Percentiles rank a stretch among this genome's conserved stretches.
Conservation (phyloP, 1,140 invertebrate genomes). For the Trichomalopsis sarcophagae region DNA sequence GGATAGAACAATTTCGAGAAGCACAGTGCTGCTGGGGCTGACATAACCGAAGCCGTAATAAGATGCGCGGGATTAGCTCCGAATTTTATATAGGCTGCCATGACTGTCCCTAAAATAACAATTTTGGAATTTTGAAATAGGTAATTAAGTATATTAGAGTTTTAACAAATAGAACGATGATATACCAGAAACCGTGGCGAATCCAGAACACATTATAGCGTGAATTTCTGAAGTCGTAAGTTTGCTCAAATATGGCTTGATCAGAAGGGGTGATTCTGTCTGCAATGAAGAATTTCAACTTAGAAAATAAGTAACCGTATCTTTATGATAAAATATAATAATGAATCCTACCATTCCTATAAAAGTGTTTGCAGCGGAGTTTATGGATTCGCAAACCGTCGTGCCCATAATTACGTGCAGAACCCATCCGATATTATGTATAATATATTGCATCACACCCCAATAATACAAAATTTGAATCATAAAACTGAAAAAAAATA, state of each 20-base stretch:
- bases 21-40: conserved; percentile 92
- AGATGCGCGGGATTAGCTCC: conserved; percentile 89
- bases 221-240: conserved; percentile 94
- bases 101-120: conserved; percentile 81
- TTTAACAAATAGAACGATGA: conserved; percentile 25
- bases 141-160: not conserved
- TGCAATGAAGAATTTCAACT: conserved; percentile 65
- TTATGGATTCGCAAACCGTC: conserved; percentile 94
- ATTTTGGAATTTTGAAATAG: not conserved
- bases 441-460: conserved; percentile 91
- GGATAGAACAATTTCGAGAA: conserved; percentile 94
- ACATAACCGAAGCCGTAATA: conserved; percentile 95
- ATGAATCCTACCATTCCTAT: conserved; percentile 84
- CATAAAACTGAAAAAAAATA: conserved; percentile 93
- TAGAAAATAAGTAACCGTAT: not conserved
- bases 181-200: conserved; percentile 93
- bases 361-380: conserved; percentile 92
- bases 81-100: conserved; percentile 94
- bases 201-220: conserved; percentile 94
- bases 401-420: conserved; percentile 86
- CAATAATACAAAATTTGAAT: conserved; percentile 92
- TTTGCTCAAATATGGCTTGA: conserved; percentile 88
- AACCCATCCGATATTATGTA: conserved; percentile 87
- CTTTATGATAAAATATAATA: not conserved
- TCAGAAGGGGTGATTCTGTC: conserved; percentile 92